Conservation (phyloP, 1,140 invertebrate genomes). For the Mamestra configurata region DNA sequence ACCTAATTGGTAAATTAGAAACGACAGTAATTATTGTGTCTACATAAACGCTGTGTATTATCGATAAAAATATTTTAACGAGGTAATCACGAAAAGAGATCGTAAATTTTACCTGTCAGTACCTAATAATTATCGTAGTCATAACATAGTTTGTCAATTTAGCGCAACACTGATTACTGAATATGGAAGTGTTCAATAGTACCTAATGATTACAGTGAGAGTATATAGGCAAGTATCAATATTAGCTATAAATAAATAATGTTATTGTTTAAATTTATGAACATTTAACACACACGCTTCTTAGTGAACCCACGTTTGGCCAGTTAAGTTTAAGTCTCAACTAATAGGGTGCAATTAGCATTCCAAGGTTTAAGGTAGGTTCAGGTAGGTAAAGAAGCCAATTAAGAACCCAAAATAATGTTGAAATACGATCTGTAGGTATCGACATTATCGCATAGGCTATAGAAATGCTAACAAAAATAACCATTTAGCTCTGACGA, state of each 20-base stretch:
- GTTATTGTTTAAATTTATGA: not conserved
- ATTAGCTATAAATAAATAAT: not conserved
- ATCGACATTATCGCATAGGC: too few species aligned
- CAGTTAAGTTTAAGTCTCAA: too few species aligned
- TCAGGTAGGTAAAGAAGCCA: too few species aligned
- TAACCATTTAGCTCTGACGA: too few species aligned
- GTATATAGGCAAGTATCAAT: not conserved
- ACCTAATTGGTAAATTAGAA: too few species aligned
- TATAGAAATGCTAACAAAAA: too few species aligned
- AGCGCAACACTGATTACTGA: slow-evolving; percentile 24
- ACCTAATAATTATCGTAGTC: slow-evolving; percentile 48
- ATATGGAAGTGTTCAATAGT: slow-evolving; percentile 1
- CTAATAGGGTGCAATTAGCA: too few species aligned
- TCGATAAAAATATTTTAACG: not conserved
- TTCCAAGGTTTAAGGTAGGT: too few species aligned
- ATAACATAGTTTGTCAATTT: slow-evolving; percentile 44
- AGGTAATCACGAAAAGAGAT: slow-evolving; percentile 4
- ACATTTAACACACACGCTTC: not conserved
- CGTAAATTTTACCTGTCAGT: slow-evolving; percentile 47
- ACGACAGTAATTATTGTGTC: not conserved
- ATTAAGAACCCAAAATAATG: too few species aligned
- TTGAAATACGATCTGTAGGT: too few species aligned
- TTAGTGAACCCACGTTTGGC: too few species aligned
- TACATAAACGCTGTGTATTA: too few species aligned
- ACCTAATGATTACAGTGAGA: not conserved